Conservation (phyloP, 2,888 invertebrate genomes). For the Operophtera brumata region DNA sequence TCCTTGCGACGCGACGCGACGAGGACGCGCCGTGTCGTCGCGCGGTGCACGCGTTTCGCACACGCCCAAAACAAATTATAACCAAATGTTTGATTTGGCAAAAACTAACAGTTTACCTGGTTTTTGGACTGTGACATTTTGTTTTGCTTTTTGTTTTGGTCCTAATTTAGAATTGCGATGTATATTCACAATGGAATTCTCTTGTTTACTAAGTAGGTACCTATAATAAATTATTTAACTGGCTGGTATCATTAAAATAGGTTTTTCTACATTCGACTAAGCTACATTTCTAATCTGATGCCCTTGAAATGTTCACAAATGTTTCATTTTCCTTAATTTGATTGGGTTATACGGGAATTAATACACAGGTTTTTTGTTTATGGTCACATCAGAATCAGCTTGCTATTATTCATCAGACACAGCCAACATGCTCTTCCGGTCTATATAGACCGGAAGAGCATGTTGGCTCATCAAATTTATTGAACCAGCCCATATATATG, state of each 20-base stretch:
- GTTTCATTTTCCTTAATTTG: conserved; percentile 2
- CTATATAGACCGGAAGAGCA: too few species aligned
- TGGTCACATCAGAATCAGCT: too few species aligned
- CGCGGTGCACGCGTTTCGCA: conserved; percentile 50
- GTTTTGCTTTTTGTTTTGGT: too few species aligned
- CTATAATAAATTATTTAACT: background rate
- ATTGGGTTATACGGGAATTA: background rate
- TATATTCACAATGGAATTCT: background rate
- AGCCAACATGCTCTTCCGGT: too few species aligned
- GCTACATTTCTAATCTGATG: conserved; percentile 2
- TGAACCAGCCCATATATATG: too few species aligned
- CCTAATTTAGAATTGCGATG: too few species aligned
- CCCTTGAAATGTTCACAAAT: conserved; percentile 10
- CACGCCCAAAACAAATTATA: conserved; percentile 27
- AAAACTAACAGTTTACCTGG: background rate
- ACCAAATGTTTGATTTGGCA: conserved; percentile 4
- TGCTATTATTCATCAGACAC: too few species aligned
- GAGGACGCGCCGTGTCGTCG: conserved; percentile 3
- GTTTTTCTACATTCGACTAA: conserved; percentile 2
- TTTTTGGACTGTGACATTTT: background rate
- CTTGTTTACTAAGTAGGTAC: background rate
- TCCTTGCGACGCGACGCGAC: conserved; percentile 57
- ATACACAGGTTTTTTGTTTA: too few species aligned
- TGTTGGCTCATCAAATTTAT: too few species aligned
- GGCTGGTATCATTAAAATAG: background rate